phyloP scores from a whole-genome alignment of 2,888 invertebrate species.

The Neelides folsomi region DNA sequence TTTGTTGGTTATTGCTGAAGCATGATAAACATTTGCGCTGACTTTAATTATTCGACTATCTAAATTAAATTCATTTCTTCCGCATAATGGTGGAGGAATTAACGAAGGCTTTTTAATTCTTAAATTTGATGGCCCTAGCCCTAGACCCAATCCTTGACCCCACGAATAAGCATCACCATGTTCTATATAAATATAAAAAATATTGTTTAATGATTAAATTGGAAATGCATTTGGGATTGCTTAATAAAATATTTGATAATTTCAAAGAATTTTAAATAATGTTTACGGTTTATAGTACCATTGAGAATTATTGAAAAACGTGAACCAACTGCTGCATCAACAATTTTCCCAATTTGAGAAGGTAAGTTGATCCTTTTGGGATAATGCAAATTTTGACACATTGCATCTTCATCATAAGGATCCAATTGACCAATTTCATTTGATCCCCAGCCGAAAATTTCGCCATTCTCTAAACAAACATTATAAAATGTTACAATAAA shows the following conservation, averaged over 20 bases:
- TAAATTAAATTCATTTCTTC: constrained; percentile 66
- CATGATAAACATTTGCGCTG: constrained; percentile 57
- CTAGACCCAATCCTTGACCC: constrained; percentile 81
- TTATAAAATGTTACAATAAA: too few species aligned
- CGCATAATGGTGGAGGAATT: constrained; percentile 70
- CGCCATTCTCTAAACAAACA: constrained; percentile 68
- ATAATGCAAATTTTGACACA: constrained; percentile 42
- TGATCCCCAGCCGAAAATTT: constrained; percentile 94
- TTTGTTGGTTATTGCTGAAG: constrained; percentile 65
- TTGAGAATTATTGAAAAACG: constrained; percentile 72
- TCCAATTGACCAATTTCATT: constrained; percentile 79
- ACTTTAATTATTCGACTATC: constrained; percentile 52
- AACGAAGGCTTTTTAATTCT: constrained; percentile 52
- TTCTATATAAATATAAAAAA: constrained; percentile 43
- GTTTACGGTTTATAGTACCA: constrained; percentile 44
- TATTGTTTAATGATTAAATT: not conserved
- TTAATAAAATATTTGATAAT: not conserved
- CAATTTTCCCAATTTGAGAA: constrained; percentile 56
- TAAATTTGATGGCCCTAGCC: constrained; percentile 67
- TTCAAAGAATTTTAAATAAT: not conserved
- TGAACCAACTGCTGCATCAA: constrained; percentile 70
- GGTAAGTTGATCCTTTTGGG: constrained; percentile 54
- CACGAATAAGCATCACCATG: constrained; percentile 75
- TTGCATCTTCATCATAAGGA: constrained; percentile 46
- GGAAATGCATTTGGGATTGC: not conserved